phyloP scores from a whole-genome alignment of 2,113 vertebrate species.

The Hemiprocne comata region DNA sequence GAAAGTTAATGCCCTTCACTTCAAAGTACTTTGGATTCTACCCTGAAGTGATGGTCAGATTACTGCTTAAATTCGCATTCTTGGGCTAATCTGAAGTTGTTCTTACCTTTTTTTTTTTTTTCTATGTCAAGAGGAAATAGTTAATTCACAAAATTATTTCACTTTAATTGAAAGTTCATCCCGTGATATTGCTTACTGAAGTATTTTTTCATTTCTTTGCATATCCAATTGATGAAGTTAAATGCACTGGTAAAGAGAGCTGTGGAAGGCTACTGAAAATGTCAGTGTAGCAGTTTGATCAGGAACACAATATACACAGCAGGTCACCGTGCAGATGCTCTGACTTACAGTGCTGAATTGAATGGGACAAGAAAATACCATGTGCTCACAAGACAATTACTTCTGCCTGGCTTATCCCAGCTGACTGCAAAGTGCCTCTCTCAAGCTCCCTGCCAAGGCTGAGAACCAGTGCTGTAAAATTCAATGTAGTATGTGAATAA shows the following conservation, averaged over 20 bases:
- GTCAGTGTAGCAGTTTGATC: not conserved
- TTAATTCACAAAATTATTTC: not conserved
- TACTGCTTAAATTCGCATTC: not conserved
- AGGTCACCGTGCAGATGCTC: not conserved
- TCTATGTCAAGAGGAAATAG: not conserved
- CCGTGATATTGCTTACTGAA: not conserved
- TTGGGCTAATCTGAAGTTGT: not conserved
- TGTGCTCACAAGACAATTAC: not conserved
- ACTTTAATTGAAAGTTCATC: not conserved
- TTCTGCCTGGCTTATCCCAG: not conserved
- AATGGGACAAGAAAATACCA: not conserved
- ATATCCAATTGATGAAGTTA: not conserved
- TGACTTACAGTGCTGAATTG: not conserved
- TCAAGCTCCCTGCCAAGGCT: not conserved
- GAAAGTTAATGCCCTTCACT: not conserved
- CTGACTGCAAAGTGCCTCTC: not conserved
- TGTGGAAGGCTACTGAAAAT: not conserved
- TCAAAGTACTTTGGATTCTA: not conserved
- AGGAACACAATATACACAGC: fast-evolving
- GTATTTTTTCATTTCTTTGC: not conserved
- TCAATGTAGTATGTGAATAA: not conserved
- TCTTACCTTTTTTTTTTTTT: not conserved
- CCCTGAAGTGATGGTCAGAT: not conserved
- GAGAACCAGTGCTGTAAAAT: not conserved
- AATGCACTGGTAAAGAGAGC: not conserved